A percentile compares a stretch with the other conserved stretches of the same genome.
These are phyloP conservation scores for Poeciliopsis infans DNA, from an alignment of 2,797 vertebrate species.

Conservation along the genomic window DNA sequence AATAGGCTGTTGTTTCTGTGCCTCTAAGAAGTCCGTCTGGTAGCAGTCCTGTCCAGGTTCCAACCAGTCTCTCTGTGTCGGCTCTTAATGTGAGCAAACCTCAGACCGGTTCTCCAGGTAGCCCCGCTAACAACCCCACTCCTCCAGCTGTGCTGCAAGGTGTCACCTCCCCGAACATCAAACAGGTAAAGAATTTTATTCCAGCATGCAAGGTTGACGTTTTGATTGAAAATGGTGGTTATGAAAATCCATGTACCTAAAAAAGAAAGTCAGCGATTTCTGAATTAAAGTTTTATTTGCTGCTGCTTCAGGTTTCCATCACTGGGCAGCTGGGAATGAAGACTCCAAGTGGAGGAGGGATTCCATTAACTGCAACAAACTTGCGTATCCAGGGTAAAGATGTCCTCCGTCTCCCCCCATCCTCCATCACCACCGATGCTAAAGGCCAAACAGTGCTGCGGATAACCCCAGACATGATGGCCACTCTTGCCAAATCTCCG, in stretches of 20 bases:
- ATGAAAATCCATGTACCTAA: background rate
- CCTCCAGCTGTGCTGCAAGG: constrained; percentile 88
- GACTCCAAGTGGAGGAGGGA: constrained; percentile 81
- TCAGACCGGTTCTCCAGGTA: constrained; percentile 82
- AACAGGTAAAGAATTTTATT: constrained; percentile 84
- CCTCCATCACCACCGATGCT: constrained; percentile 95
- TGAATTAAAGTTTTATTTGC: background rate
- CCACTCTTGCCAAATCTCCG: constrained; percentile 95
- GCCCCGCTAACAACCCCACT: constrained; percentile 75
- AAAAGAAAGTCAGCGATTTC: background rate
- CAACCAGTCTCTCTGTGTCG: constrained; percentile 84
- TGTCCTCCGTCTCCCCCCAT: constrained; percentile 91
- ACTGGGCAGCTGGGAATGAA: constrained; percentile 96
- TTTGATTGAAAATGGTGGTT: background rate
- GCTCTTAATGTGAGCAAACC: constrained; percentile 84
- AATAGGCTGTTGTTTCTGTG: constrained; percentile 89
- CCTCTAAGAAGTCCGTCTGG: constrained; percentile 87
- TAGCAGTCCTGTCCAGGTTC: constrained; percentile 81
- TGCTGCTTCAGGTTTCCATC: constrained; percentile 86
- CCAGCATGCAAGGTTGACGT: background rate
- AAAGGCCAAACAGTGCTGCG: constrained; percentile 97
- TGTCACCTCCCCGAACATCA: constrained; percentile 89
- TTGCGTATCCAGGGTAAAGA: constrained; percentile 97
- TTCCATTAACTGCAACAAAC: constrained; percentile 93
- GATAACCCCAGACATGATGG: constrained; percentile 99